Base-by-base conservation (phyloP, 92 coral and sea anemone species). In the Bergia sp. region DNA sequence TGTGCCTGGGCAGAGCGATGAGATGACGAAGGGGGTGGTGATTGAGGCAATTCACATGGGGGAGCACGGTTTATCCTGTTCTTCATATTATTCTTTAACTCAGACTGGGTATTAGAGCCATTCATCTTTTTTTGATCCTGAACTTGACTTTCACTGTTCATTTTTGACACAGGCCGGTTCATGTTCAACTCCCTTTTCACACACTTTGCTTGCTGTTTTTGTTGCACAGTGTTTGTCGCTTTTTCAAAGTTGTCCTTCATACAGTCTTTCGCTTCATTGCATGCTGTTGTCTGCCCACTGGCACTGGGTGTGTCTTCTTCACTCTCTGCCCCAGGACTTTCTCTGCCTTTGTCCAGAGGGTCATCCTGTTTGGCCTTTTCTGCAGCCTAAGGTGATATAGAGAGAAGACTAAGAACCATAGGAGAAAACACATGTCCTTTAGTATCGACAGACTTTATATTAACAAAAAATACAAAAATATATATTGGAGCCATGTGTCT, bases 321-420 rank as follows among this genome's bases (percentile, higher is more conserved):
- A 10, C 87, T 84, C 39, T 84, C 87, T n/a, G 65, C 78, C n/a
- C 87, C 87, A 36, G 79, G 87, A 36, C 78, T 69, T 49, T 84
- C 87, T 37, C 43, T 49, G 65, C 61, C 77, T 5, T 72, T 84
- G 79, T 84, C 87, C 7, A 37, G 37, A 20, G 87, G 65, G 43
- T 84, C 87, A 40, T 50, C 87, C 45, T 69, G 67, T 9, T 69
- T 84, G 20, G 78, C 87, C 87, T 84, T 84, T 73, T 84, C 87
- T 13, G 87, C 79, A 69, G 87, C 87, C 87, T 84, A 79, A 9
- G 29, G 38, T 39, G 16, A 16, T 16, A 42, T 7, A 71, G 65
- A 61, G 65, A 4, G 21, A 45, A 84, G 20, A 8, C 58, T 53
- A 12, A 53, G 58, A 11, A 53, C 58, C 58, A 12, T 53, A 6